Conservation (phyloP, 2,888 invertebrate genomes). For the Poecilobothrus nobilitatus region DNA sequence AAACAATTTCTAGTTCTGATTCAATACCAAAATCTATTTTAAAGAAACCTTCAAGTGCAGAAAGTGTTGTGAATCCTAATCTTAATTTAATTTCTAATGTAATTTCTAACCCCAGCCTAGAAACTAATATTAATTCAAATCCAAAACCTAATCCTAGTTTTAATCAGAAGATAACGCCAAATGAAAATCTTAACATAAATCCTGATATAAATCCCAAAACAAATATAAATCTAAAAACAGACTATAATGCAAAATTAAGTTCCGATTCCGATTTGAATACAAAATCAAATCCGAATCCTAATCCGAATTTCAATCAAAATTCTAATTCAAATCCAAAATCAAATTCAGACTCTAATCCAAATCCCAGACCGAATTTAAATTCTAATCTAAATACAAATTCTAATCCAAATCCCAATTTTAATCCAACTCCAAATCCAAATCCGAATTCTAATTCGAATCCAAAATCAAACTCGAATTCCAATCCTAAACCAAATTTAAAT, state of each 20-base stretch:
- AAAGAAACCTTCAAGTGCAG: conserved; percentile 50
- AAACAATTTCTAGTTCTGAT: conserved; percentile 59
- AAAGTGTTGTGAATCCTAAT: conserved; percentile 34
- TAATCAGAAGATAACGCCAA: too few relatives aligned
- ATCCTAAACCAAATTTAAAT: conserved; percentile 12
- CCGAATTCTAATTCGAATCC: conserved; percentile 12
- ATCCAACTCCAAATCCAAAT: neutral
- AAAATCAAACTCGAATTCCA: conserved; percentile 5
- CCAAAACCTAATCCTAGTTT: neutral
- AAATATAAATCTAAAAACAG: neutral
- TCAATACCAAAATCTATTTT: conserved; percentile 72
- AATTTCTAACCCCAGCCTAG: too few relatives aligned
- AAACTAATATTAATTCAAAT: neutral
- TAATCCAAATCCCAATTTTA: neutral
- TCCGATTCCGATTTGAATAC: conserved; percentile 16
- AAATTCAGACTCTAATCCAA: neutral
- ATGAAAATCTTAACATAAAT: neutral
- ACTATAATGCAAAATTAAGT: neutral
- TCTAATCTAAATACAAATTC: neutral
- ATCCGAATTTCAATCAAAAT: conserved; percentile 5
- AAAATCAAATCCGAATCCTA: conserved; percentile 14
- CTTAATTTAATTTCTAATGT: too few relatives aligned
- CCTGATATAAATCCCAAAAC: neutral
- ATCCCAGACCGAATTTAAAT: neutral
- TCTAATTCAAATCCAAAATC: neutral